These are phyloP conservation scores for Drosophila pseudotakahashii DNA, from an alignment of 2,888 invertebrate species.

Conservation along the genomic window DNA sequence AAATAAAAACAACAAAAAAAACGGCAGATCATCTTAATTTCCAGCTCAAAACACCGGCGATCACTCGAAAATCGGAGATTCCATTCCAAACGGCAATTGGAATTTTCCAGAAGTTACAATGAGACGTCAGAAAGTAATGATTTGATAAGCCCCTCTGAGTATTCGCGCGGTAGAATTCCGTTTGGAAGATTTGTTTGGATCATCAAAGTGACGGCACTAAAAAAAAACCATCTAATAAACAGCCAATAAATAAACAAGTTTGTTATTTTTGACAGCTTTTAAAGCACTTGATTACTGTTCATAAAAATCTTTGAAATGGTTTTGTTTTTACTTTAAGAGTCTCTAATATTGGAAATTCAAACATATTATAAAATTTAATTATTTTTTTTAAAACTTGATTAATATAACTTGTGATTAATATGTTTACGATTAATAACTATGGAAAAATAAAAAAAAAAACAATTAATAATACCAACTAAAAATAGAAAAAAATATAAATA, in stretches of 20 bases:
- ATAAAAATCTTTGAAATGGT: too few relatives aligned
- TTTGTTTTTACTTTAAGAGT: too few relatives aligned
- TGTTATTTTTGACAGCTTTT: neutral
- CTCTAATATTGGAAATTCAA: too few relatives aligned
- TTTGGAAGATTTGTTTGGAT: conserved; percentile 6
- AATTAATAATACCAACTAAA: too few relatives aligned
- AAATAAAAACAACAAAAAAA: neutral
- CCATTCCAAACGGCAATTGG: conserved; percentile 2
- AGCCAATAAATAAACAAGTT: conserved; percentile 4
- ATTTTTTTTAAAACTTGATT: too few relatives aligned
- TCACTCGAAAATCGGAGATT: conserved; percentile 17
- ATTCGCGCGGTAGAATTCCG: neutral
- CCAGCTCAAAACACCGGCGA: conserved; percentile 4
- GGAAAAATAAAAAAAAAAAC: too few relatives aligned
- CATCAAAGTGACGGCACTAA: neutral
- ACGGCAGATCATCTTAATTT: conserved; percentile 5
- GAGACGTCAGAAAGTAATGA: conserved; percentile 15
- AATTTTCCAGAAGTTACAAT: conserved; percentile 35
- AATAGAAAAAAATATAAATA: too few relatives aligned
- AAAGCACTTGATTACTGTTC: neutral
- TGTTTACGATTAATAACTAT: too few relatives aligned
- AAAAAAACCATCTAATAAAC: neutral
- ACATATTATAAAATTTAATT: too few relatives aligned
- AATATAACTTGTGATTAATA: too few relatives aligned
- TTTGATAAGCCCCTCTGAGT: conserved; percentile 14